phyloP scores from a whole-genome alignment of 2,113 vertebrate species.

The Arenaria interpres region DNA sequence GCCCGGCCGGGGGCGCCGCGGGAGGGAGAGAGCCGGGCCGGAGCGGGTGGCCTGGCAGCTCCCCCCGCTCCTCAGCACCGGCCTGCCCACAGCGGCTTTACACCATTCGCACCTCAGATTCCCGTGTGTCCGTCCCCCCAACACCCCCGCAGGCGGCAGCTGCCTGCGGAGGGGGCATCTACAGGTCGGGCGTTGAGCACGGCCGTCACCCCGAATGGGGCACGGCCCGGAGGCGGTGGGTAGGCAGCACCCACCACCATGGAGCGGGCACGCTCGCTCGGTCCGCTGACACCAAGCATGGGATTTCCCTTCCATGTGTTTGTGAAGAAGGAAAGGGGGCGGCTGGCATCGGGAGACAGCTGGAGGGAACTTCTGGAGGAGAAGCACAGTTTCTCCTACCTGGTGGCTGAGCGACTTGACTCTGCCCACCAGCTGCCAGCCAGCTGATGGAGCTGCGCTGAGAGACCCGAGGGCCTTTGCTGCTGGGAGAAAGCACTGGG shows the following conservation, averaged over 20 bases:
- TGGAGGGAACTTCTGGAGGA: neutral
- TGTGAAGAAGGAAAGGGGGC: neutral
- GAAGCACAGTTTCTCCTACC: neutral
- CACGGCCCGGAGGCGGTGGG: neutral
- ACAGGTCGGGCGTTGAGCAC: neutral
- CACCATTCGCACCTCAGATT: neutral
- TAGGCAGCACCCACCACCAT: neutral
- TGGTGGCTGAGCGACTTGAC: neutral
- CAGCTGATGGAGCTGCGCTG: neutral
- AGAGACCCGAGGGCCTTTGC: neutral
- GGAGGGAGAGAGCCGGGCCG: neutral
- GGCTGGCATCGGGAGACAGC: neutral
- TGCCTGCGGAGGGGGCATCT: neutral
- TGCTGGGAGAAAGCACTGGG: neutral
- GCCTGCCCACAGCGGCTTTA: neutral
- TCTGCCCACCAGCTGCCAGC: neutral
- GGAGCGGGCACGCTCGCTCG: neutral
- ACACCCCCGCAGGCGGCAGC: neutral
- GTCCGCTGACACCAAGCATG: neutral
- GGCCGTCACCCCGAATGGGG: neutral
- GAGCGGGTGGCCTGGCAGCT: neutral
- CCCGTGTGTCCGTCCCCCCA: too few species aligned
- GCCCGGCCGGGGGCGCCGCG: neutral
- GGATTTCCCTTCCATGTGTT: neutral
- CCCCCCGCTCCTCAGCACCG: neutral